Base-by-base conservation (phyloP, 2,888 invertebrate species). In the Polia nebulosa region DNA sequence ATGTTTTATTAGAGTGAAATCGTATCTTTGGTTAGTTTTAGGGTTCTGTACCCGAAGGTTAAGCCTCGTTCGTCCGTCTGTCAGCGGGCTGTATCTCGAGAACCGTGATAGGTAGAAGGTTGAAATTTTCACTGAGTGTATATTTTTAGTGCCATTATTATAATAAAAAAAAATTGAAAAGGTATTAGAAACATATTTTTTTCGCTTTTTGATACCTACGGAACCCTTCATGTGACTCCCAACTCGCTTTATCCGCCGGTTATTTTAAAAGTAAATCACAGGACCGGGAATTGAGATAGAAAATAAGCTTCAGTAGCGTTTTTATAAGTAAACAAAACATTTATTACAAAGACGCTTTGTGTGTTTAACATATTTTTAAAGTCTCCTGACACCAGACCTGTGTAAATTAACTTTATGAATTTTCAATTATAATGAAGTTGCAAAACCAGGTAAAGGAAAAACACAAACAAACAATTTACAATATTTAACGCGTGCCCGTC, bases 391-490 rank as follows among this genome's bases (percentile, higher is more conserved):
- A 15, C n/a, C n/a, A n/a, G 17, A 17, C 3, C 39, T 17, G 39
- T 17, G 17, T 39, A 17, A 39, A n/a, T 39, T n/a, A n/a, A 27
- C 9, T 4, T 22, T 27, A 6, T 8, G 1, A 22, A 22, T 39
- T n/a, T 22, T 17, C 27, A 17, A 1, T 11, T 7, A n/a, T 29
- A 9, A 17, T 27, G 17, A 20, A 69, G 22, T 55, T 45, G 2
- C 15, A 45, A 13, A 41, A 32, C 13, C 9, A 45, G 22, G 15
- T 55, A 49, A 59, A 36, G 13, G 34, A 58, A 45, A 51, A 17
- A 17, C n/a, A n/a, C 27, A 57, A 73, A 17, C 41, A 41, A 32
- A 45, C 39, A 45, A 58, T 41, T 34, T 45, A 72, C 27, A 59
- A 60, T 20, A 44, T 39, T 20, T 44, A 2, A 44, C 29, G 27